These are phyloP conservation scores for Drosophila erecta DNA, from an alignment of 1,140 invertebrate species.

Conservation along the genomic window DNA sequence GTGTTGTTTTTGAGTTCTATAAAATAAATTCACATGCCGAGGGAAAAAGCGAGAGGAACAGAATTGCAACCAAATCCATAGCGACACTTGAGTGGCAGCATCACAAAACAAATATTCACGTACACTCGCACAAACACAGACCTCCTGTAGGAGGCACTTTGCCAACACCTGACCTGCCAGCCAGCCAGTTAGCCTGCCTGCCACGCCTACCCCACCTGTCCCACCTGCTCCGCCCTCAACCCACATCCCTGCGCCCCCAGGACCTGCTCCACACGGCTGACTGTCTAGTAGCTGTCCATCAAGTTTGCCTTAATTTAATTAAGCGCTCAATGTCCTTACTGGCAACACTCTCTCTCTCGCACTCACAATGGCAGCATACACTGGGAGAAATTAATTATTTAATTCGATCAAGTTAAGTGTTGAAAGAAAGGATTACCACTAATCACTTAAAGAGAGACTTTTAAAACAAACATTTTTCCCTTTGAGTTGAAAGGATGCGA, in stretches of 20 bases:
- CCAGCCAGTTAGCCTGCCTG: background rate
- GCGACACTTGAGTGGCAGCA: slow-evolving; percentile 69
- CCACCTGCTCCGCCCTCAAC: background rate
- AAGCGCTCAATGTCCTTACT: slow-evolving; percentile 79
- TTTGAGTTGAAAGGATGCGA: no score
- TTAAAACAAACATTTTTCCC: no score
- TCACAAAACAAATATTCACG: slow-evolving; percentile 41
- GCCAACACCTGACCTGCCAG: slow-evolving; percentile 65
- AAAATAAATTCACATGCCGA: slow-evolving; percentile 43
- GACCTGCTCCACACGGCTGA: slow-evolving; percentile 27
- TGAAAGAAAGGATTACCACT: no score
- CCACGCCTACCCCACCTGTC: background rate
- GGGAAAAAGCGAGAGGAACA: background rate
- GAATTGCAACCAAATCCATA: slow-evolving; percentile 56
- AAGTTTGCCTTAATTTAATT: slow-evolving; percentile 80
- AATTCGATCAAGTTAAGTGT: background rate
- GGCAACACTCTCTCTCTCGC: slow-evolving; percentile 42
- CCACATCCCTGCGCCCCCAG: background rate
- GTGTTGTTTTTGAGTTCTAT: slow-evolving; percentile 34
- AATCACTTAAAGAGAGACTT: no score
- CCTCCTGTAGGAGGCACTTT: slow-evolving; percentile 48
- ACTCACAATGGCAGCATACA: slow-evolving; percentile 7
- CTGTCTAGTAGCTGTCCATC: slow-evolving; percentile 81
- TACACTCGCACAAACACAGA: slow-evolving; percentile 12
- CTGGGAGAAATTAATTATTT: background rate